Percentiles rank a stretch among this genome's conserved stretches.
Evolutionary conservation across 92 coral and sea anemone genomes (phyloP).

Genomic region (Isaurus tuberculatus): DNA sequence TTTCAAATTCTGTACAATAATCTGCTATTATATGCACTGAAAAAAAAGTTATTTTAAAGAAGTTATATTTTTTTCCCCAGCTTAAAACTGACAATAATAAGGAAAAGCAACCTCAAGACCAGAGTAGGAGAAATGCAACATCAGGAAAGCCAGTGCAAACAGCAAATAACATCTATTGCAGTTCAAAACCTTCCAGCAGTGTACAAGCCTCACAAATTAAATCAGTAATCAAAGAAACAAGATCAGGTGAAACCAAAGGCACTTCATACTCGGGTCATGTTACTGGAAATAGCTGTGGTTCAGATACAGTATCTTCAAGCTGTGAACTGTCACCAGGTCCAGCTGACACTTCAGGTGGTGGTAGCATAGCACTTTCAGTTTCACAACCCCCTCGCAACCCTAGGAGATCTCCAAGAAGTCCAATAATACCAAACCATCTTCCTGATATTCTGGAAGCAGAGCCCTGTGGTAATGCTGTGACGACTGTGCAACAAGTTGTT

Average conservation of each 20-base stretch:
- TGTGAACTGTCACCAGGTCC: conserved; percentile 79
- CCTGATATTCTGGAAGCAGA: conserved; percentile 93
- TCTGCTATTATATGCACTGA: no score
- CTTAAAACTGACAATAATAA: conserved; percentile 77
- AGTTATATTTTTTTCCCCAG: conserved; percentile 37
- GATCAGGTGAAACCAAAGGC: conserved; percentile 50
- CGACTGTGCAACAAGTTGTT: conserved; percentile 73
- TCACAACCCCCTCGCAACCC: conserved; percentile 59
- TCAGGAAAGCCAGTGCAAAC: conserved; percentile 36
- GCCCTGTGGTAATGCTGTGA: conserved; percentile 70
- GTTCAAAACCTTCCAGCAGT: conserved; percentile 32
- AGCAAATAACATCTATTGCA: conserved; percentile 39
- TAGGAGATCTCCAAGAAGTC: conserved; percentile 90
- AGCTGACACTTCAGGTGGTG: conserved; percentile 70
- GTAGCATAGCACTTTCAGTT: conserved; percentile 50
- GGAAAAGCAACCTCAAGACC: conserved; percentile 72
- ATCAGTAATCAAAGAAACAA: conserved; percentile 45
- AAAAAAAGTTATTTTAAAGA: neutral
- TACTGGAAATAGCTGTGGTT: conserved; percentile 71
- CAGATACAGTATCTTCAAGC: conserved; percentile 81
- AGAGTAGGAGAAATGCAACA: conserved; percentile 56
- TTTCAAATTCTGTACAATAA: no score
- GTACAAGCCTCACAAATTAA: conserved; percentile 27
- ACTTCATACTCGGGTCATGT: conserved; percentile 68
- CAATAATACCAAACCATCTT: conserved; percentile 76